A percentile compares a stretch with the other conserved stretches of the same genome.
Evolutionary conservation across 1,140 invertebrate species (phyloP).

Genomic region (Cotesia typhae): DNA sequence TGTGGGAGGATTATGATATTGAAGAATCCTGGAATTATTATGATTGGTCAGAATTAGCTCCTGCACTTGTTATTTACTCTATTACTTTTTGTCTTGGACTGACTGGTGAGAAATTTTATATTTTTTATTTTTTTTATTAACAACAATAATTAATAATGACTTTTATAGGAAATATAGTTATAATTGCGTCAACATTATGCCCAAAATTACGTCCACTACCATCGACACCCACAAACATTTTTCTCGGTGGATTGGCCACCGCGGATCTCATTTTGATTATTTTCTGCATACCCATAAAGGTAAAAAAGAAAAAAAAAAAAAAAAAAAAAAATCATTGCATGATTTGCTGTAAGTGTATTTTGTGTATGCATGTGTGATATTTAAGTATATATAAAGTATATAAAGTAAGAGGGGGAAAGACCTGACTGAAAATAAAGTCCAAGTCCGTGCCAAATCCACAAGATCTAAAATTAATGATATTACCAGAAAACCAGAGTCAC

Average conservation of each 20-base stretch:
- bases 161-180: slow-evolving; percentile 55
- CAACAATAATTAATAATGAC: slow-evolving; percentile 5
- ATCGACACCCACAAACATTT: slow-evolving; percentile 73
- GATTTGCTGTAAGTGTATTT: neutral
- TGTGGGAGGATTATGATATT: slow-evolving; percentile 60
- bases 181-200: slow-evolving; percentile 67
- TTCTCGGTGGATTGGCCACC: slow-evolving; percentile 75
- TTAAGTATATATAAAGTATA: neutral
- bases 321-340: too few relatives aligned
- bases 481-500: slow-evolving; percentile 16
- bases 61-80: slow-evolving; percentile 70
- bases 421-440: slow-evolving; percentile 28
- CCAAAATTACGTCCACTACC: slow-evolving; percentile 68
- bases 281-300: slow-evolving; percentile 81
- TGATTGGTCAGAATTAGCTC: slow-evolving; percentile 69
- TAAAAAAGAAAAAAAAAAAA: slow-evolving; percentile 42
- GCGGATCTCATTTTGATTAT: slow-evolving; percentile 78
- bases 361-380: neutral
- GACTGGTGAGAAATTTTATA: slow-evolving; percentile 65
- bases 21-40: slow-evolving; percentile 59
- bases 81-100: slow-evolving; percentile 72
- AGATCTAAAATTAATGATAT: slow-evolving; percentile 29
- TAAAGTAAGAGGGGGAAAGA: slow-evolving; percentile 7
- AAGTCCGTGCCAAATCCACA: slow-evolving; percentile 30
- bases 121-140: too few relatives aligned